Conservation (phyloP, 1,140 invertebrate genomes). For the Drosophila equinoxialis region DNA sequence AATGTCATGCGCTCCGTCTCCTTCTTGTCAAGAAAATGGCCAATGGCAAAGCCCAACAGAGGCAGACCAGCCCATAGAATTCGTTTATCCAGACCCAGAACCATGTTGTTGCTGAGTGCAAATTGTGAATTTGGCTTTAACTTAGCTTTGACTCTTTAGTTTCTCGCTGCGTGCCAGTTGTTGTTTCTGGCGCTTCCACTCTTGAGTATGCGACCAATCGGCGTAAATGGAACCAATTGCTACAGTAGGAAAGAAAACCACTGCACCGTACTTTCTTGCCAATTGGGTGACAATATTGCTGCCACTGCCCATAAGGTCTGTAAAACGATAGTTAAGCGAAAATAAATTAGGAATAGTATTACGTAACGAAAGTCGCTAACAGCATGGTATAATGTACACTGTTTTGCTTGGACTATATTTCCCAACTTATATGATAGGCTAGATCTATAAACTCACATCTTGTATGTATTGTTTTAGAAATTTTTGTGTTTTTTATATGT, state of each 20-base stretch:
- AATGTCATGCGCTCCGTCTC: constrained; percentile 88
- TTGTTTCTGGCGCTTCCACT: constrained; percentile 86
- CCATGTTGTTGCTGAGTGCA: constrained; percentile 83
- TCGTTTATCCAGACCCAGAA: constrained; percentile 84
- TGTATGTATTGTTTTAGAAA: neutral
- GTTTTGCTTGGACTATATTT: neutral
- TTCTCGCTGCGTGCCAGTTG: constrained; percentile 61
- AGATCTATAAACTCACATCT: neutral
- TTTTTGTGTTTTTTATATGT: constrained; percentile 1
- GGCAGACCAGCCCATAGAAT: constrained; percentile 84
- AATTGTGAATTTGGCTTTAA: neutral
- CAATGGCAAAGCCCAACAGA: constrained; percentile 85
- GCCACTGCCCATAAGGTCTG: constrained; percentile 74
- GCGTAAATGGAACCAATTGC: constrained; percentile 85
- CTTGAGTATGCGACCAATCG: constrained; percentile 88
- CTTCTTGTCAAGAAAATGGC: constrained; percentile 86
- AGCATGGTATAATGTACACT: neutral
- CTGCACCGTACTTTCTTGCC: constrained; percentile 85
- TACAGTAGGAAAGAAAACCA: constrained; percentile 87
- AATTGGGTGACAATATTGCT: constrained; percentile 57
- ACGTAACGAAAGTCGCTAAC: constrained; percentile 2
- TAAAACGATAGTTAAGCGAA: constrained; percentile 47
- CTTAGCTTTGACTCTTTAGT: constrained; percentile 59
- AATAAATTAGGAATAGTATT: constrained; percentile 35
- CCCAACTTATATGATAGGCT: neutral